Evolutionary conservation across 2,113 vertebrate genomes (phyloP).

Genomic region (Amazona guildingii): DNA sequence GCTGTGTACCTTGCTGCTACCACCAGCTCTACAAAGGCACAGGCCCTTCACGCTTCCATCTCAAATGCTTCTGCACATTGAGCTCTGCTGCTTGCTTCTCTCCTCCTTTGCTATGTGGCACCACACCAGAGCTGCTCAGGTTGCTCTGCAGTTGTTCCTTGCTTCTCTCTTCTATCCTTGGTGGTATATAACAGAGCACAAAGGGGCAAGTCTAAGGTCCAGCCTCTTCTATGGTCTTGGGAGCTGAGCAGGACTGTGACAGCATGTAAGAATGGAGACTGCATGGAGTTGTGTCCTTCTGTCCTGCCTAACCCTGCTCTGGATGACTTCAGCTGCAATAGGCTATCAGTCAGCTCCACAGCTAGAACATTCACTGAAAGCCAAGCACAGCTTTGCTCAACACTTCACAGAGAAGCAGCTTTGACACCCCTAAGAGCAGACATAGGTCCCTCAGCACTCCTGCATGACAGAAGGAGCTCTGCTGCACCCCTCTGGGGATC

Average conservation of each 20-base stretch:
- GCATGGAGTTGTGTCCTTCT: background rate
- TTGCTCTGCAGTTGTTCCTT: background rate
- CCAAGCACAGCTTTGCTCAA: background rate
- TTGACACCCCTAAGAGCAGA: background rate
- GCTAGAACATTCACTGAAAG: background rate
- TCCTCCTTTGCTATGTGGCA: accelerated
- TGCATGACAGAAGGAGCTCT: background rate
- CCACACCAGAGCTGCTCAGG: background rate
- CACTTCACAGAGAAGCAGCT: background rate
- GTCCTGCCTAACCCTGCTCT: background rate
- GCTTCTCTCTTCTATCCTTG: background rate
- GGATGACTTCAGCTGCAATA: background rate
- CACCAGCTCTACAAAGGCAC: background rate
- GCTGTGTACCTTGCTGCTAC: background rate
- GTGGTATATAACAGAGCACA: background rate
- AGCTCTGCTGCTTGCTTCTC: background rate
- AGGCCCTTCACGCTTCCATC: background rate
- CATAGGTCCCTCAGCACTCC: background rate
- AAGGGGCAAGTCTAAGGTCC: background rate
- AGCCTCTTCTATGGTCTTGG: background rate
- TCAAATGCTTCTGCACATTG: accelerated
- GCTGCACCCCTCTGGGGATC: background rate
- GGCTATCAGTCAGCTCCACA: background rate
- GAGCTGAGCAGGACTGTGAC: background rate
- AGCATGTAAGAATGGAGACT: accelerated